These are phyloP conservation scores for Lontra canadensis DNA, from an alignment of 2,113 vertebrate genomes.

Conservation along the genomic window DNA sequence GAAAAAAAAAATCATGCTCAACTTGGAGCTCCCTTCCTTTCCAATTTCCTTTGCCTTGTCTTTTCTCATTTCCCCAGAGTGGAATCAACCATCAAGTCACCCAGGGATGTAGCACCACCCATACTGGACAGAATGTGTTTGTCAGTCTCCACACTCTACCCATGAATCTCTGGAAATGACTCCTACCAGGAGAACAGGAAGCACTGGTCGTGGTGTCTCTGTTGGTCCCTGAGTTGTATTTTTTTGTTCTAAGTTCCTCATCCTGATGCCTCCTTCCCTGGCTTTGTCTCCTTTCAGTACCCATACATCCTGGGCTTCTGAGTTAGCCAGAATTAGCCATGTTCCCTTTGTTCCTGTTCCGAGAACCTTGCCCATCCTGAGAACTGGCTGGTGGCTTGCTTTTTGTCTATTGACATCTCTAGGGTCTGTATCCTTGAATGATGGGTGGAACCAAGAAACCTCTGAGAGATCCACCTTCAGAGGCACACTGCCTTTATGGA, in stretches of 20 bases:
- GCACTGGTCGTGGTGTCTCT: no score
- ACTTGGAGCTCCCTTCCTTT: conserved; percentile 7
- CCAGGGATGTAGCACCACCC: not conserved
- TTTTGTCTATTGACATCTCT: not conserved
- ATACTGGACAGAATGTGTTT: not conserved
- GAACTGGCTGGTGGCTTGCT: not conserved
- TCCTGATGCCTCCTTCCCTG: not conserved
- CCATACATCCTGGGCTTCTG: not conserved
- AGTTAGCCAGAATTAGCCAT: not conserved
- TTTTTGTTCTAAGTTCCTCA: not conserved
- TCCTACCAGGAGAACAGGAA: not conserved
- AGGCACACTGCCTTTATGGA: not conserved
- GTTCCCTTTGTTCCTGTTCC: not conserved
- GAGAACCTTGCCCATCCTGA: not conserved
- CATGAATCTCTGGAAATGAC: not conserved
- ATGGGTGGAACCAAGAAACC: not conserved
- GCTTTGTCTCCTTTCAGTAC: not conserved
- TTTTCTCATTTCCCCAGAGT: not conserved
- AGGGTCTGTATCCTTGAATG: not conserved
- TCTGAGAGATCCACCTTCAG: not conserved
- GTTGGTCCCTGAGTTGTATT: not conserved
- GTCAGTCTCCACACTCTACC: not conserved
- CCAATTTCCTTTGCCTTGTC: not conserved
- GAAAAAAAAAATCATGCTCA: not conserved
- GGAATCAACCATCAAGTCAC: not conserved